phyloP scores from a whole-genome alignment of 1,140 invertebrate genomes.

The Drosophila ananassae region DNA sequence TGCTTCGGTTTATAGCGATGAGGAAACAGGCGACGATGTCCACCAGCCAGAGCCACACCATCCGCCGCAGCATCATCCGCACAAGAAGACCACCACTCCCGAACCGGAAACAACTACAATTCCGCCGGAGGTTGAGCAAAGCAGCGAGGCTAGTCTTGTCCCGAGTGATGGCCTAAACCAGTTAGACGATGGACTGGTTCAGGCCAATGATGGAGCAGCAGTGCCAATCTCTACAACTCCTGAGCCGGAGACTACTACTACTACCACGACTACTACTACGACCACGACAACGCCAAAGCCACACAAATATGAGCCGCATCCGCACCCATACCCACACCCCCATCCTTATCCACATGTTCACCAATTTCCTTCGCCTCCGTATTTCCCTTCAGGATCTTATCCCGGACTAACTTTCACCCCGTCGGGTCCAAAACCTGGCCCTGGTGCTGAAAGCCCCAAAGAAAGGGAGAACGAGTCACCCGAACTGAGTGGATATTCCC shows the following conservation, averaged over 20 bases:
- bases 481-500: conserved; percentile 10
- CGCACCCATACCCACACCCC: not conserved
- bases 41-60: conserved; percentile 8
- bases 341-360: conserved; percentile 4
- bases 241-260: conserved; percentile 36
- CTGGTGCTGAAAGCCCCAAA: not conserved
- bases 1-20: conserved; percentile 34
- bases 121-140: conserved; percentile 9
- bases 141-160: conserved; percentile 7
- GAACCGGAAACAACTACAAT: conserved; percentile 43
- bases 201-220: conserved; percentile 7
- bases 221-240: conserved; percentile 42
- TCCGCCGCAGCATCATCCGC: conserved; percentile 6
- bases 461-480: conserved; percentile 7
- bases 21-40: conserved; percentile 37
- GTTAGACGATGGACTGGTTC: conserved; percentile 31
- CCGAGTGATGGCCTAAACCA: conserved; percentile 29
- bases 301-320: conserved; percentile 26
- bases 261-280: conserved; percentile 28
- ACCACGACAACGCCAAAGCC: conserved; percentile 42
- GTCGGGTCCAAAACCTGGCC: not conserved
- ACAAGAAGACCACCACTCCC: conserved; percentile 6
- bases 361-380: not conserved
- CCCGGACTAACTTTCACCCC: conserved; percentile 3
- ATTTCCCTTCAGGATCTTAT: conserved; percentile 3